Base-by-base conservation (phyloP, 2,797 vertebrate species). In the Passerculus sandwichensis region DNA sequence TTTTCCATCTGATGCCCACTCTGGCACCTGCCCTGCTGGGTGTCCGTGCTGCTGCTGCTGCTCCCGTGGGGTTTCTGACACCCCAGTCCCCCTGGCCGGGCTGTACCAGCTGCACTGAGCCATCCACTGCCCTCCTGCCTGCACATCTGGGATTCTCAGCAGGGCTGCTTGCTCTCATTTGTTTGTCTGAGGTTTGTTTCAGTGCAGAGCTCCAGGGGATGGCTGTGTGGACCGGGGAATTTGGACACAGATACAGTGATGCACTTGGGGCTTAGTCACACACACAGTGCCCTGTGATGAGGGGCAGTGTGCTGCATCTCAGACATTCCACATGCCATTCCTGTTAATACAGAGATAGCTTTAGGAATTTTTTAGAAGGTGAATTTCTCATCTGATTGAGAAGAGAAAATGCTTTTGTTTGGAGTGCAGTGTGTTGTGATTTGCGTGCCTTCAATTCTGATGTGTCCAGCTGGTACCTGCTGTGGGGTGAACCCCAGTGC, bases 401-500 rank as follows among this genome's bases (percentile, higher is more conserved):
- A 56, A n/a, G 32, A 56, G 6, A 36, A 88, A 69, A 66, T 47
- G 25, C 7, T 73, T 73, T 75, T 44, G 44, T 40, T 84, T 84
- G 76, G 65, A 78, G 60, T 81, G 56, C 26, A 83, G 70, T 19
- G 4, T 85, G 70, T 71, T 91, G 66, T 67, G 71, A 42, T 91
- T 86, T 95, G 80, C 67, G 23, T 88, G 91, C 59, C 69, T 74
- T 54, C 57, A 56, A 10, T 78, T 88, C 23, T 40, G 47, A 5
- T 66, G 7, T 12, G 9, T 48, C 14, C 56, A 36, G 20, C 36
- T 71, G 69, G 57, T 57, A 2, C 9, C 22, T 20, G 21, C 32
- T 29, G n/a, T 7, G 4, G 21, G 27, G 27, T 66, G 62, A 75
- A 1, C 57, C 42, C 44, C 38, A 3, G 8, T 0, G 1, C 53